These are phyloP conservation scores for Nerophis lumbriciformis DNA, from an alignment of 2,113 vertebrate species.

Conservation along the genomic window DNA sequence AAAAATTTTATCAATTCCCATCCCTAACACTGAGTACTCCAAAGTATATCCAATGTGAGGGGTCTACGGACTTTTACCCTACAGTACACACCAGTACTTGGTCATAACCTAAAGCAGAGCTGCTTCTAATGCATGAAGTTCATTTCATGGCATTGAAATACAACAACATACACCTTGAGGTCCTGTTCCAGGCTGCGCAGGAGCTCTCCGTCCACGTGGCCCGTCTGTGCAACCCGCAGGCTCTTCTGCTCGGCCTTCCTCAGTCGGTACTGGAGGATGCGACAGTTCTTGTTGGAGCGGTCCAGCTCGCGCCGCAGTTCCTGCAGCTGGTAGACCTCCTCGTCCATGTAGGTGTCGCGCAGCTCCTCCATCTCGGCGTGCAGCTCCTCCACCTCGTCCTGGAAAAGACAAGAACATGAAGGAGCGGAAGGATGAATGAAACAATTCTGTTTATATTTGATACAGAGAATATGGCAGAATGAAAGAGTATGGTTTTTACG, in stretches of 20 bases:
- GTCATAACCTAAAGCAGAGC: too few species aligned
- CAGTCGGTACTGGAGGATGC: conserved; percentile 96
- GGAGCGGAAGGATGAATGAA: neutral
- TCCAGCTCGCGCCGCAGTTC: conserved; percentile 94
- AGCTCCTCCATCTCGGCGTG: conserved; percentile 98
- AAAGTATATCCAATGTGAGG: too few species aligned
- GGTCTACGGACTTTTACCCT: too few species aligned
- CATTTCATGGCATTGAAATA: too few species aligned
- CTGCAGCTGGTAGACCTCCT: conserved; percentile 98
- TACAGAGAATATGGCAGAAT: too few species aligned
- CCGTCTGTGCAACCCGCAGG: conserved; percentile 91
- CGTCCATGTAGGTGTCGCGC: conserved; percentile 95
- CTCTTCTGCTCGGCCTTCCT: conserved; percentile 97
- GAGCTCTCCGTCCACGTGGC: conserved; percentile 93
- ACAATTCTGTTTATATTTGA: neutral
- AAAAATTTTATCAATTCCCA: too few species aligned
- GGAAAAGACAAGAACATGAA: conserved; percentile 6
- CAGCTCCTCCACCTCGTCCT: conserved; percentile 98
- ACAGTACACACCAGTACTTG: too few species aligned
- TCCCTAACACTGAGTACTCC: too few species aligned
- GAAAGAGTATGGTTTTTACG: too few species aligned
- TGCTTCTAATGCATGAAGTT: too few species aligned
- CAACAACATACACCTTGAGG: conserved; percentile 78
- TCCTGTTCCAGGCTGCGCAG: conserved; percentile 93
- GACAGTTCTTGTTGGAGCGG: conserved; percentile 95